These are phyloP conservation scores for Hedychridium roseum DNA, from an alignment of 2,888 invertebrate genomes.

Conservation along the genomic window DNA sequence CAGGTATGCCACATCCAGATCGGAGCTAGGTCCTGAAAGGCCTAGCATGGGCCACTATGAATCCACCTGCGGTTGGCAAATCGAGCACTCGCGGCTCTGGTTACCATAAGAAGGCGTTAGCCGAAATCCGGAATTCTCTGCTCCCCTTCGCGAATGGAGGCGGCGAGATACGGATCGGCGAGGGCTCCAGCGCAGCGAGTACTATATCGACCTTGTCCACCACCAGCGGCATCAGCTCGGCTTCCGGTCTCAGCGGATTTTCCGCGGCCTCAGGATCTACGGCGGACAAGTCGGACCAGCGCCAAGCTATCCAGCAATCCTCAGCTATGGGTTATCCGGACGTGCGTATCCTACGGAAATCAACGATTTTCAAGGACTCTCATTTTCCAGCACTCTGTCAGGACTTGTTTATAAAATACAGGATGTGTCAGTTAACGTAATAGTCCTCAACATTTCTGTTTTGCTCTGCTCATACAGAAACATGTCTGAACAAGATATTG, in stretches of 20 bases:
- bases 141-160: conserved; percentile 79
- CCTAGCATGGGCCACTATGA: conserved; percentile 67
- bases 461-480: too few relatives aligned
- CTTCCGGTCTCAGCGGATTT: conserved; percentile 68
- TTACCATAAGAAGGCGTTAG: conserved; percentile 87
- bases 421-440: too few relatives aligned
- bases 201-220: conserved; percentile 74
- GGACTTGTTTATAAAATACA: too few relatives aligned
- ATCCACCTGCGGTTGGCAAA: conserved; percentile 66
- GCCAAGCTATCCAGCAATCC: conserved; percentile 74
- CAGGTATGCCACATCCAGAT: conserved; percentile 55
- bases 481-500: too few relatives aligned
- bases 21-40: conserved; percentile 62
- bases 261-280: conserved; percentile 72
- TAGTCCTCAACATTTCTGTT: too few relatives aligned
- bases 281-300: conserved; percentile 71
- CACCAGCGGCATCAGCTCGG: conserved; percentile 70
- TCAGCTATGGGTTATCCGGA: conserved; percentile 79
- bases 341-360: too few relatives aligned
- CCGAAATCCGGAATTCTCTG: conserved; percentile 84
- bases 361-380: too few relatives aligned
- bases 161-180: conserved; percentile 72
- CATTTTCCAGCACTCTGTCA: too few relatives aligned
- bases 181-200: conserved; percentile 80
- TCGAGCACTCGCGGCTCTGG: conserved; percentile 78